Conservation (phyloP, 2,888 invertebrate species). For the Esperia sulphurella region DNA sequence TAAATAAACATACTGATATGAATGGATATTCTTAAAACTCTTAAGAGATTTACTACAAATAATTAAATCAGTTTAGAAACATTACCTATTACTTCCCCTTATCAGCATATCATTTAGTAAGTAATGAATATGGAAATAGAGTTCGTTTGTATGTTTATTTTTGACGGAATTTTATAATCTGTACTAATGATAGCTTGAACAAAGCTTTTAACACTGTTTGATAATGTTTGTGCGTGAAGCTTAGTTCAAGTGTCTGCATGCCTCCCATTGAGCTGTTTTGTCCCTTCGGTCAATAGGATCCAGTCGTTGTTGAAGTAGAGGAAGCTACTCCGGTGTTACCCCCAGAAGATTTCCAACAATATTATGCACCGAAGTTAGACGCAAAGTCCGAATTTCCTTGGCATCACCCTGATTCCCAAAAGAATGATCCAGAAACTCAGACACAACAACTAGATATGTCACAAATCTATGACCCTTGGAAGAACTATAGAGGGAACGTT, state of each 20-base stretch:
- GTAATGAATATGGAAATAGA: constrained; percentile 3
- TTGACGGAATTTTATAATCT: constrained; percentile 16
- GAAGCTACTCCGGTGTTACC: constrained; percentile 37
- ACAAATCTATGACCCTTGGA: constrained; percentile 85
- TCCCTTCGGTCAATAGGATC: constrained; percentile 63
- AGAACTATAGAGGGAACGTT: constrained; percentile 80
- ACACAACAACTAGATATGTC: constrained; percentile 40
- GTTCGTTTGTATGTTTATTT: constrained; percentile 57
- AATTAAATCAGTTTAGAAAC: neutral
- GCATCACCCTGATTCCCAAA: constrained; percentile 61
- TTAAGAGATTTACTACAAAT: too few species aligned
- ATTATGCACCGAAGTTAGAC: constrained; percentile 57
- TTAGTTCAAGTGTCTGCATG: constrained; percentile 71
- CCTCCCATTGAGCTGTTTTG: constrained; percentile 62
- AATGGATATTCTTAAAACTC: neutral
- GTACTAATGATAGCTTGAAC: constrained; percentile 58
- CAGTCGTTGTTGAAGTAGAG: constrained; percentile 41
- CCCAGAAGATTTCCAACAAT: constrained; percentile 42
- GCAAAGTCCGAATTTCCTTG: constrained; percentile 69
- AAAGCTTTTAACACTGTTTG: constrained; percentile 57
- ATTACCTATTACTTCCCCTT: neutral
- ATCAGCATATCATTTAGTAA: neutral
- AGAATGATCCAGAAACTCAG: constrained; percentile 27
- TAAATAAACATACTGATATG: constrained; percentile 54
- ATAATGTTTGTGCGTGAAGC: constrained; percentile 45